A percentile compares a stretch with the other conserved stretches of the same genome.
Evolutionary conservation across 1,140 invertebrate genomes (phyloP).

Genomic region (Gryon sp.): DNA sequence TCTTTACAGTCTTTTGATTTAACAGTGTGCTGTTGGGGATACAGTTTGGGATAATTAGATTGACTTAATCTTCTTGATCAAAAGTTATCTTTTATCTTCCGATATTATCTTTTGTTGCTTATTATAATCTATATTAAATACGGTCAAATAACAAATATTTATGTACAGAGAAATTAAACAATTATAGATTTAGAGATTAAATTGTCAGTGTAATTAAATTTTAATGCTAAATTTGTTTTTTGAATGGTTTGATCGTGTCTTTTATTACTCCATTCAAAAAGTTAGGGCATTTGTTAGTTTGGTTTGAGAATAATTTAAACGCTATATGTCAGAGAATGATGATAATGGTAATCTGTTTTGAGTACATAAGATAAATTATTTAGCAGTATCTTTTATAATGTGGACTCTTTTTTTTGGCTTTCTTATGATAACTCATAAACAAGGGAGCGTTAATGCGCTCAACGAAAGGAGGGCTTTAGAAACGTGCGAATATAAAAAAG

Average conservation of each 20-base stretch:
- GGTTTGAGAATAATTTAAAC: background rate
- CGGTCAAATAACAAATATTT: too few species aligned
- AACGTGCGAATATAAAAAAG: constrained; percentile 51
- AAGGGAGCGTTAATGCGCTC: constrained; percentile 46
- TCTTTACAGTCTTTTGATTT: constrained; percentile 27
- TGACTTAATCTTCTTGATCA: background rate
- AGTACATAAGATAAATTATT: constrained; percentile 31
- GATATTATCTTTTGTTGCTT: too few species aligned
- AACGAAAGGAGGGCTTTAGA: constrained; percentile 36
- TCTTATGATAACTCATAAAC: constrained; percentile 52
- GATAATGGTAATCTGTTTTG: background rate
- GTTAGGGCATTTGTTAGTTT: background rate
- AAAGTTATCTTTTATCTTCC: too few species aligned
- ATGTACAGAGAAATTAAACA: too few species aligned
- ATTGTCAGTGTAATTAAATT: too few species aligned
- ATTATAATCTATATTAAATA: too few species aligned
- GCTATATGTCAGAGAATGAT: too few species aligned
- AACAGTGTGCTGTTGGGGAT: constrained; percentile 1
- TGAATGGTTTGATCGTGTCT: background rate
- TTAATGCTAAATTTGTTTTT: too few species aligned
- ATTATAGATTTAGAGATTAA: too few species aligned
- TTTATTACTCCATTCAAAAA: background rate
- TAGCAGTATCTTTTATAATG: constrained; percentile 10
- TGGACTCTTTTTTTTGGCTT: constrained; percentile 11
- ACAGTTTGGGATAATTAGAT: background rate